Evolutionary conservation across 2,797 vertebrate species (phyloP).

Genomic region (Clarias platycephalus): DNA sequence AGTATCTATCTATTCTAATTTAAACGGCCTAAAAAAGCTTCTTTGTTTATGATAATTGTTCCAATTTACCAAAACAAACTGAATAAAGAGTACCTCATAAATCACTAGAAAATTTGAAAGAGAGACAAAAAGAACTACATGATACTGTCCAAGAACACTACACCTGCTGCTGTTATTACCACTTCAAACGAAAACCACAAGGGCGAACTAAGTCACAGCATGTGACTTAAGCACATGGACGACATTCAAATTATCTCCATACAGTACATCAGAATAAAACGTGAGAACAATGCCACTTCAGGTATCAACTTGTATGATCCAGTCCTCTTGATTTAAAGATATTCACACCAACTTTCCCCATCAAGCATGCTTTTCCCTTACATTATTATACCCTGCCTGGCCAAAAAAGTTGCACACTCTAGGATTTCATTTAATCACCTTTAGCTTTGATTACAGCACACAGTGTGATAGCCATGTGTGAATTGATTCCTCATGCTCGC

Average conservation of each 20-base stretch:
- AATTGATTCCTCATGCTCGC: too few species aligned
- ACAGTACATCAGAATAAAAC: neutral
- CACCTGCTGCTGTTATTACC: constrained; percentile 3
- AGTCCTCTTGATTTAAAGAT: neutral
- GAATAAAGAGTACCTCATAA: neutral
- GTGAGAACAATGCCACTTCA: neutral
- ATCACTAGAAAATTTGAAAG: neutral
- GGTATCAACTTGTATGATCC: neutral
- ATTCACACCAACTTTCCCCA: neutral
- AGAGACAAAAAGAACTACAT: neutral
- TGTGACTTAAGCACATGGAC: neutral
- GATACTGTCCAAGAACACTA: neutral
- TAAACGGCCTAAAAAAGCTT: neutral
- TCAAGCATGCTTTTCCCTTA: too few species aligned
- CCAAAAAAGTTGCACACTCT: too few species aligned
- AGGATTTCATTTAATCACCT: too few species aligned
- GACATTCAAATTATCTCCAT: neutral
- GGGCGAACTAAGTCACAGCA: neutral
- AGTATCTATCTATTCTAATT: too few species aligned
- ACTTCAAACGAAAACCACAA: neutral
- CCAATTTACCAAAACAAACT: neutral
- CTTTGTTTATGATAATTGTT: neutral
- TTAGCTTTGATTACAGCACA: too few species aligned
- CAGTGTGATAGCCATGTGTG: too few species aligned
- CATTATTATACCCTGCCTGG: too few species aligned